phyloP scores from a whole-genome alignment of 2,797 vertebrate species.

The Sardinella longiceps region DNA sequence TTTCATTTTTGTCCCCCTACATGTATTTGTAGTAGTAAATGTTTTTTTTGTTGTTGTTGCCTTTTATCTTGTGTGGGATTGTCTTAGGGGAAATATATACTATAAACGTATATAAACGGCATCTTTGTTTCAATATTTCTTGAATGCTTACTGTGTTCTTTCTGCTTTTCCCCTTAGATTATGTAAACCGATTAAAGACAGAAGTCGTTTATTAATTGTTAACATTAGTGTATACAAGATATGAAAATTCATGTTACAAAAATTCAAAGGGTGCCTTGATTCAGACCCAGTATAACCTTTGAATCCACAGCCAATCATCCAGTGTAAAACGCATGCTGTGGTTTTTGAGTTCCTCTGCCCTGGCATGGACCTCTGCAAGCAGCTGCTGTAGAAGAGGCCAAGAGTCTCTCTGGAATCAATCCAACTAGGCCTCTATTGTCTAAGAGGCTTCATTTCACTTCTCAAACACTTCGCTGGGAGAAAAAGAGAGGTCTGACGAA shows the following conservation, averaged over 20 bases:
- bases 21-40: no score
- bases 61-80: no score
- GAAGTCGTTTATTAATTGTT: no score
- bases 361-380: neutral
- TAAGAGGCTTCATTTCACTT: neutral
- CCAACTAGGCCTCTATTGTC: conserved; percentile 1
- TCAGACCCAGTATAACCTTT: neutral
- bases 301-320: neutral
- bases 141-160: no score
- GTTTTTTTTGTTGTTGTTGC: no score
- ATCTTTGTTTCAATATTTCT: no score
- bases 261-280: neutral
- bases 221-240: no score
- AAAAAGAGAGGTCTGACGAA: conserved; percentile 21
- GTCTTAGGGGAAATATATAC: no score
- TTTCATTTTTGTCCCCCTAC: no score
- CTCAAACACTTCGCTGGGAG: neutral
- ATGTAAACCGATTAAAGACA: no score
- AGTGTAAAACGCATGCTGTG: neutral
- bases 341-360: neutral
- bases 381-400: conserved; percentile 5
- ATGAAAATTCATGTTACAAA: neutral
- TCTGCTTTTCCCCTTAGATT: no score
- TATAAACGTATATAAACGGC: no score
- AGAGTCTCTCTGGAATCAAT: neutral